Percentiles rank a stretch among this genome's conserved stretches.
phyloP scores from a whole-genome alignment of 2,888 invertebrate species.

The Priocnemis perturbator region DNA sequence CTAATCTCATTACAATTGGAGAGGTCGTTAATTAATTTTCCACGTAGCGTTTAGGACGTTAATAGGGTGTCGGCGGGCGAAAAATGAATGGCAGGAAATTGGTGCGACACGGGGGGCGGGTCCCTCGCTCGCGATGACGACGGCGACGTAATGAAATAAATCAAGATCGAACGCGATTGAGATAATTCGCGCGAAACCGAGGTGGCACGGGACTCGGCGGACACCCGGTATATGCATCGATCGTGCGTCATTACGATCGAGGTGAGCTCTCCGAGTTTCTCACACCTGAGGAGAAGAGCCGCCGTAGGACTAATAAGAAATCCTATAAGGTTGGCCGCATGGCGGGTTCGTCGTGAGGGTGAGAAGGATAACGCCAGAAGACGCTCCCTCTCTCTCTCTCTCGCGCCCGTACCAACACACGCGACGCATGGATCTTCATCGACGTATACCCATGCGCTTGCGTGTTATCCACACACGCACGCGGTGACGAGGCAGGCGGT shows the following conservation, averaged over 20 bases:
- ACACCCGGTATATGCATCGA: conserved; percentile 52
- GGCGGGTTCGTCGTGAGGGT: conserved; percentile 25
- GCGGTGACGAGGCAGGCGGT: conserved; percentile 19
- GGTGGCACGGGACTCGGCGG: not conserved
- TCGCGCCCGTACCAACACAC: conserved; percentile 2
- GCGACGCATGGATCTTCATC: conserved; percentile 22
- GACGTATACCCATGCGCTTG: not conserved
- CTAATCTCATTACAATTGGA: not conserved
- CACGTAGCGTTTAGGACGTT: not conserved
- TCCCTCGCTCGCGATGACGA: not conserved
- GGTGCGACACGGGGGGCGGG: not conserved
- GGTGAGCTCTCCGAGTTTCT: conserved; percentile 51
- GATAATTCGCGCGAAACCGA: too few species aligned
- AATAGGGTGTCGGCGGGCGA: too few species aligned
- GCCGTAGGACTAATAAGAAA: conserved; percentile 55
- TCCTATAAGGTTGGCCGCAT: conserved; percentile 45
- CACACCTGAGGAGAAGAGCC: conserved; percentile 46
- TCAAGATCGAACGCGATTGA: too few species aligned
- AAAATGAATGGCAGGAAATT: too few species aligned
- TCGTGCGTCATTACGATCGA: conserved; percentile 55
- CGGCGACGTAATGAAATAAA: too few species aligned
- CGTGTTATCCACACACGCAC: conserved; percentile 8
- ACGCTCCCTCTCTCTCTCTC: not conserved
- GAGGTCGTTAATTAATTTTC: not conserved
- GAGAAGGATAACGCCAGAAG: not conserved